Evolutionary conservation across 2,888 invertebrate species (phyloP), one percentile per base, ranked within the genome.

Genomic region (Nomada goodeniana): DNA sequence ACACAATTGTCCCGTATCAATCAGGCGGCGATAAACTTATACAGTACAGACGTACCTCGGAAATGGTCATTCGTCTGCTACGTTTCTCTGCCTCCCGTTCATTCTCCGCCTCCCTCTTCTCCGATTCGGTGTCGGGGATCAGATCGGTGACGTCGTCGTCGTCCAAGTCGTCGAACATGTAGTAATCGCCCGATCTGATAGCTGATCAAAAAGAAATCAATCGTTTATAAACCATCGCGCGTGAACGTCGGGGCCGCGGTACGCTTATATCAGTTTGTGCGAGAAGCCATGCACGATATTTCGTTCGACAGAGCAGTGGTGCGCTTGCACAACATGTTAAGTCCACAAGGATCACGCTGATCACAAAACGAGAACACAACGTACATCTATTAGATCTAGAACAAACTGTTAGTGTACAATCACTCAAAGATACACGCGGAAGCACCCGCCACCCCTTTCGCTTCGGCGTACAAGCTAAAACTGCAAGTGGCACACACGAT

Each of bases 181-280:
- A 99, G 95, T 99, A 99, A 94, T 99, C 99, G 23, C 99, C 99
- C 80, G 99, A 99, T 70, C 99, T 96, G 79, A 99, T 97, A 70
- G 99, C 99, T 99, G 95, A 93, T 94, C 92, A 85, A 86, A 36
- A 84, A 86, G 65, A 53, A 59, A 77, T 0, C 26, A 11, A 7
- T n/a, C 3, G 5, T 26, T 36, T 57, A 50, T 77, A 23, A 82
- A 13, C 18, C 1, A 23, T 0, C 18, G 42, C 36, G 0, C 2
- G 23, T 1, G 15, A 44, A n/a, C 1, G 0, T 2, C 10, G 5
- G 5, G 13, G 7, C n/a, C 18, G 23, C 2, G 23, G 4, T 23
- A 23, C 18, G 36, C 52, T 77, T 42, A 52, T 36, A 4, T 13
- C 29, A 9, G 18, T 47, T 52, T 60, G 61, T 60, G 72, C 67